Base-by-base conservation (phyloP, 2,113 vertebrate genomes). In the Perca schrenkii region DNA sequence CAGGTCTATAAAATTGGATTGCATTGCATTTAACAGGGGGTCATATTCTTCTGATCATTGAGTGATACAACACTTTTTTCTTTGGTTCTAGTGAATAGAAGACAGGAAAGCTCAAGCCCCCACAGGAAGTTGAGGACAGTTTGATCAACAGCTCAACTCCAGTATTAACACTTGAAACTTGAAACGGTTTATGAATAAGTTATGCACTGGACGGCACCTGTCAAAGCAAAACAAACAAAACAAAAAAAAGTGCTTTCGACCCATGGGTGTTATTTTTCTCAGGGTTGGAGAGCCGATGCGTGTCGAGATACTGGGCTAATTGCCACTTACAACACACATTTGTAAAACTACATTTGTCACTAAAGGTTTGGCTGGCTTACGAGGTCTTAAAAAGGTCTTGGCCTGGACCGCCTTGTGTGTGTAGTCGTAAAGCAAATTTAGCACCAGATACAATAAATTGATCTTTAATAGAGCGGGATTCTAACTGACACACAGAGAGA, bases 131-230 rank as follows among this genome's bases (percentile, higher is more conserved):
- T 15, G 28, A 10, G 22, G 28, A 61, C 22, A 36, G 58, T 50
- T 73, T 54, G 36, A 74, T 13, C 28, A 56, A 28, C 47, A 58
- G 10, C 58, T 58, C 21, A 31, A 40, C 25, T 54, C 49, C 36
- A 12, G 22, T n/a, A 74, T 62, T 22, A 15, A 31, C 46, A 67
- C 64, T 53, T 31, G 53, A 81, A 83, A 85, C 58, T 52, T 66
- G 50, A 66, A 79, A 76, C 66, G 31, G 63, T 74, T 56, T 49
- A 77, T 5, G 63, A 80, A 83, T 86, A 87, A 84, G 19, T 82
- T 19, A 83, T 57, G 49, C 54, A 40, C 8, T 36, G 25, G 40
- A 73, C 56, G 47, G 22, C 16, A 17, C 60, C 64, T 82, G 4
- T 77, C 61, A 85, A 64, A 82, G 67, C 65, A 72, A 64, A 43